Conservation (phyloP, 2,113 vertebrate genomes). For the Pterophyllum scalare region DNA sequence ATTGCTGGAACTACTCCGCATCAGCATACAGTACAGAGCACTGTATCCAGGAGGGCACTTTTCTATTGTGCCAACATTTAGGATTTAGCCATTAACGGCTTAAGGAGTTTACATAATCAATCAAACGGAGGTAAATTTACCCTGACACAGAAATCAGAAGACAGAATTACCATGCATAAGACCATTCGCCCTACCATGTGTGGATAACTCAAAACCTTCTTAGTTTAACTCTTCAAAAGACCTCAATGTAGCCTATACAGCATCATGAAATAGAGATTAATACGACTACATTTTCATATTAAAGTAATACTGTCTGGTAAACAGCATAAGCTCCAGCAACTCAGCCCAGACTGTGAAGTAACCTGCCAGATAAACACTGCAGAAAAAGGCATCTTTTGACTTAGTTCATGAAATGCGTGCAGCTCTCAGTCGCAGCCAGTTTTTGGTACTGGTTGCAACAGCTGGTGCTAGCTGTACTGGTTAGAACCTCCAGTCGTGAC, state of each 20-base stretch:
- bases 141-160: neutral
- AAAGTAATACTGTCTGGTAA: rapidly evolving
- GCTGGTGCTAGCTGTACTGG: neutral
- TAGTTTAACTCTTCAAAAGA: neutral
- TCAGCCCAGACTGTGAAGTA: neutral
- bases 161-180: neutral
- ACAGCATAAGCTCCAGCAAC: too few species aligned
- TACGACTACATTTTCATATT: neutral
- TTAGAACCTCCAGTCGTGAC: neutral
- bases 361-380: neutral
- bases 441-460: neutral
- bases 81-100: neutral
- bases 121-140: neutral
- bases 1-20: neutral
- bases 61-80: neutral
- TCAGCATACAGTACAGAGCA: neutral
- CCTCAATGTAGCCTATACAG: neutral
- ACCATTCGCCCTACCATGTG: neutral
- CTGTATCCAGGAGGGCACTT: neutral
- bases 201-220: neutral
- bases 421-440: neutral
- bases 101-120: neutral
- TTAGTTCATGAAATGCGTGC: neutral
- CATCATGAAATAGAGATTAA: neutral
- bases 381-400: neutral